These are phyloP conservation scores for Merops nubicus DNA, from an alignment of 2,113 vertebrate genomes.

Conservation along the genomic window DNA sequence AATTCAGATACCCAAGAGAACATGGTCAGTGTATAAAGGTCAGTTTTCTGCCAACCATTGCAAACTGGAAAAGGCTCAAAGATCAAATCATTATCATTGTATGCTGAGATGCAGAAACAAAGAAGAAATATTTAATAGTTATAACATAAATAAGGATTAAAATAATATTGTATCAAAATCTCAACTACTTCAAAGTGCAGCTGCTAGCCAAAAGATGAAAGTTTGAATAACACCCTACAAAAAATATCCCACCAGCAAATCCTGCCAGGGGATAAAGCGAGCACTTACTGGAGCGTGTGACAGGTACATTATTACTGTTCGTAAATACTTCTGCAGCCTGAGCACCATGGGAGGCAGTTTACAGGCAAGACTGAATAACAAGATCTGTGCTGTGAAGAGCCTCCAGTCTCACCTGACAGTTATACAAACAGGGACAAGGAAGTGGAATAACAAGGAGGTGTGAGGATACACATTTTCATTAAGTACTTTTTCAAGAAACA, in stretches of 20 bases:
- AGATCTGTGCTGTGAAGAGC: neutral
- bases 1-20: neutral
- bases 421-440: neutral
- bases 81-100: neutral
- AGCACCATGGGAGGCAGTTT: neutral
- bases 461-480: neutral
- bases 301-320: slow-evolving; percentile 2
- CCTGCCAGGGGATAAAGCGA: neutral
- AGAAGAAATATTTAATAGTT: neutral
- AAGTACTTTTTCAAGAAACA: neutral
- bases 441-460: neutral
- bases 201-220: neutral
- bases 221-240: neutral
- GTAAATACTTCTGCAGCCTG: neutral
- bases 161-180: neutral
- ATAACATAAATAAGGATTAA: neutral
- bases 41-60: neutral
- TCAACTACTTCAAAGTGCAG: neutral
- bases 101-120: neutral
- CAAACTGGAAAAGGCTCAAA: neutral
- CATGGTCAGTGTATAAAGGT: neutral
- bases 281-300: neutral
- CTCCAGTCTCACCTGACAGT: neutral
- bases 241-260: neutral
- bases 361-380: neutral